Base-by-base conservation (phyloP, 2,888 invertebrate genomes). In the Hirudinaria manillensis region DNA sequence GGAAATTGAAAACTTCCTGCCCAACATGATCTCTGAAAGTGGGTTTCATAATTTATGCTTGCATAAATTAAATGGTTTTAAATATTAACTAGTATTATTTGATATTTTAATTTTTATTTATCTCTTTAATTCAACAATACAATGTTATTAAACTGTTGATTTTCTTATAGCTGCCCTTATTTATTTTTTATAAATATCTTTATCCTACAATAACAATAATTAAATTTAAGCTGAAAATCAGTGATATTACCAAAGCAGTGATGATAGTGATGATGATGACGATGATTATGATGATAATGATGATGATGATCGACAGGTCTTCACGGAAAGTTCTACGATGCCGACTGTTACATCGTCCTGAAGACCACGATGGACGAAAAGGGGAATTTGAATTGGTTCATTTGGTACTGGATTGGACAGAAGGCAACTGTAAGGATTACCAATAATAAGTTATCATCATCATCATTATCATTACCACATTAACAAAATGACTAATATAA, bases 1-100 rank as follows among this genome's bases (percentile, higher is more conserved):
- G 98, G 99, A 99, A 88, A 99, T 99, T 78, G 99, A 99, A 86
- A 99, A 99, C 86, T 99, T 99, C 86, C 88, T 98, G 79, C 99
- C 99, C 0, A 95, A 95, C 83, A 91, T 92, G 81, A 91, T 99
- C 38, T 88, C 88, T 75, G 87, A 86, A 77, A 84, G 85, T 84
- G 77, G 75, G 80, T 79, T 66, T 93, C 21, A 13, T 27, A 16
- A 19, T 32, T 27, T n/a, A 65, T 74, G 61, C 24, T 45, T n/a
- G n/a, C n/a, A n/a, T n/a, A n/a, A n/a, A n/a, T n/a, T n/a, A n/a
- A n/a, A n/a, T n/a, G n/a, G n/a, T n/a, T n/a, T n/a, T n/a, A n/a
- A n/a, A 75, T 61, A 0, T 16, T 29, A 13, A 13, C 27, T 32
- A 0, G 70, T 75, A 51, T 76, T 67, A 16, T 45, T 45, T 7